phyloP scores from a whole-genome alignment of 1,140 invertebrate genomes.

The Drosophila serrata region DNA sequence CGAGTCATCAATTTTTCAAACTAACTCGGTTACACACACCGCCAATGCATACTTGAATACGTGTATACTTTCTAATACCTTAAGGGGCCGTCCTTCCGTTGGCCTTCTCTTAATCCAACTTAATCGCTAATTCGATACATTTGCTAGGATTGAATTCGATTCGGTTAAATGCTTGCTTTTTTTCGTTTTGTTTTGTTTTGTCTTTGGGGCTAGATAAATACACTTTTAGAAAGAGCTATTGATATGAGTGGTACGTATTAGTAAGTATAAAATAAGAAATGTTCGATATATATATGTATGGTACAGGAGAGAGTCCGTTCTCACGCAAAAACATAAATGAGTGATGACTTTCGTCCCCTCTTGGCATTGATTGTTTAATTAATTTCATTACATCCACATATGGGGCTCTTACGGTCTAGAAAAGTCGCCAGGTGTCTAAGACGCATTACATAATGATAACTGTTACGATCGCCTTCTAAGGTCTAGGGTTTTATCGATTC shows the following conservation, averaged over 20 bases:
- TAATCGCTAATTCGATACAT: slow-evolving; percentile 70
- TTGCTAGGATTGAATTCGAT: slow-evolving; percentile 50
- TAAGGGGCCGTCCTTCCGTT: slow-evolving; percentile 9
- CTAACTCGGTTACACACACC: slow-evolving; percentile 27
- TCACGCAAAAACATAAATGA: slow-evolving; percentile 26
- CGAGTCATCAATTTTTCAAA: slow-evolving; percentile 39
- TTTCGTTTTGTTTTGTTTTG: slow-evolving; percentile 6
- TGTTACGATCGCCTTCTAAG: slow-evolving; percentile 48
- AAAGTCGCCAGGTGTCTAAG: slow-evolving; percentile 47
- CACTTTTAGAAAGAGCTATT: slow-evolving; percentile 67
- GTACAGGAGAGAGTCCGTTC: slow-evolving; percentile 22
- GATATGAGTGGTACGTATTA: slow-evolving; percentile 59
- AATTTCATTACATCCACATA: slow-evolving; percentile 33
- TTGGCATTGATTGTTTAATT: slow-evolving; percentile 25
- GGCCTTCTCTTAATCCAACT: slow-evolving; percentile 42
- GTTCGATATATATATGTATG: slow-evolving; percentile 47
- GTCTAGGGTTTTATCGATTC: slow-evolving; percentile 36
- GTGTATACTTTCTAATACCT: slow-evolving; percentile 38
- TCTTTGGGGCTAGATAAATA: slow-evolving; percentile 42
- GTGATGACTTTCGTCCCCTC: slow-evolving; percentile 25
- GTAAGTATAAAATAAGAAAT: slow-evolving; percentile 23
- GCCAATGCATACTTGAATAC: slow-evolving; percentile 26
- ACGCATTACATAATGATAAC: slow-evolving; percentile 31
- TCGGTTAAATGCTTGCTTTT: slow-evolving; percentile 25
- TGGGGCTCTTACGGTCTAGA: slow-evolving; percentile 43